These are phyloP conservation scores for Tragulus kanchil DNA, from an alignment of 2,113 vertebrate species.

Conservation along the genomic window DNA sequence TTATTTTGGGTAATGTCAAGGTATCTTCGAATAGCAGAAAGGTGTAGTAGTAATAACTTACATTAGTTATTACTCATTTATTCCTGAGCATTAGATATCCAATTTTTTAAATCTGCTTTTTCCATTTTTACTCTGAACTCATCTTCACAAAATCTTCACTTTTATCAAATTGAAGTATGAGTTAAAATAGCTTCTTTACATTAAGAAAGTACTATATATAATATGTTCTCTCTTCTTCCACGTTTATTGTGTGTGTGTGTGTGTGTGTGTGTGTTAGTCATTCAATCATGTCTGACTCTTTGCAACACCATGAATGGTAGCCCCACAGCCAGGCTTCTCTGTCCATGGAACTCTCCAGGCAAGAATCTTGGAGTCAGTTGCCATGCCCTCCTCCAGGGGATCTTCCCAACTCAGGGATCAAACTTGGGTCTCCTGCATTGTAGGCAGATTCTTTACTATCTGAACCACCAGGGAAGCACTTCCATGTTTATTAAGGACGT, in stretches of 20 bases:
- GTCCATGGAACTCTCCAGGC: neutral
- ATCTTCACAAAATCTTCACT: conserved; percentile 9
- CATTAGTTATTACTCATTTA: neutral
- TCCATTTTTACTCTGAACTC: neutral
- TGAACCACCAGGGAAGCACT: neutral
- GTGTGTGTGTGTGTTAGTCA: neutral
- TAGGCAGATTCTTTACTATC: neutral
- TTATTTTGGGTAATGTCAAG: neutral
- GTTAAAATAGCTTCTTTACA: neutral
- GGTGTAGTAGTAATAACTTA: neutral
- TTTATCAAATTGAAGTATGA: conserved; percentile 12
- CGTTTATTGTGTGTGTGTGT: neutral
- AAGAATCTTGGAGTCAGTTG: neutral
- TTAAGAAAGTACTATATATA: neutral
- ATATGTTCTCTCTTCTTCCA: neutral
- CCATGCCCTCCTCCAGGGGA: neutral
- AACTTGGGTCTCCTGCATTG: neutral
- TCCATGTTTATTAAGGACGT: neutral
- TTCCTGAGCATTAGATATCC: neutral
- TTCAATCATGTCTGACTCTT: neutral
- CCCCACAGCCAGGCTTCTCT: neutral
- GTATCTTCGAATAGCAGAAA: neutral
- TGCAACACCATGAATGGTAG: neutral
- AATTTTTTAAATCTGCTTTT: neutral
- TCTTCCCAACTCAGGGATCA: neutral